Evolutionary conservation across 2,113 vertebrate genomes (phyloP).

Genomic region (Macquaria australasica): DNA sequence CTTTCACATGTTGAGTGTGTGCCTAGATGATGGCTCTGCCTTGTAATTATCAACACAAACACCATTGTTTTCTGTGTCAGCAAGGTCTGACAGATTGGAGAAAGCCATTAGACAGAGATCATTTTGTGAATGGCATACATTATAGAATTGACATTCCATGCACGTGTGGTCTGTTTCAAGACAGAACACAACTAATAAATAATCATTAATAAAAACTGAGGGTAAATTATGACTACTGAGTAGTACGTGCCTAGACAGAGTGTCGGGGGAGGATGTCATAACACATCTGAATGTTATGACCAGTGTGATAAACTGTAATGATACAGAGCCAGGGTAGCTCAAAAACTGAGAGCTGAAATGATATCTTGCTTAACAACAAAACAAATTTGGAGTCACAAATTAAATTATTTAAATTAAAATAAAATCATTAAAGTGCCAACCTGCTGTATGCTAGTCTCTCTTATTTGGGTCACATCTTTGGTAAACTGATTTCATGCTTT

Average conservation of each 20-base stretch:
- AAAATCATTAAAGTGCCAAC: not conserved
- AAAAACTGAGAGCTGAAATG: not conserved
- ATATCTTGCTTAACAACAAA: not conserved
- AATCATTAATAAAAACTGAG: conserved; percentile 43
- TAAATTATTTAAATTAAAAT: not conserved
- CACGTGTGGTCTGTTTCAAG: conserved; percentile 55
- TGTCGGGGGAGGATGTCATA: not conserved
- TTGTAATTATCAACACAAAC: conserved; percentile 47
- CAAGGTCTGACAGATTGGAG: not conserved
- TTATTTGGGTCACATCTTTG: not conserved
- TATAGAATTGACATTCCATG: conserved; percentile 19
- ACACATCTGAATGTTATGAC: conserved; percentile 11
- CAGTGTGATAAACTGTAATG: not conserved
- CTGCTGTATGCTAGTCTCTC: not conserved
- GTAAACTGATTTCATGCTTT: not conserved
- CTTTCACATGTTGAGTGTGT: conserved; percentile 7
- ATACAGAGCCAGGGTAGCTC: not conserved
- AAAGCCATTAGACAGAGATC: conserved; percentile 13
- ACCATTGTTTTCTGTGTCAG: not conserved
- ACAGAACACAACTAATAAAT: conserved; percentile 24
- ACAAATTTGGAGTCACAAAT: not conserved
- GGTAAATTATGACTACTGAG: conserved; percentile 41
- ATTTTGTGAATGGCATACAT: not conserved
- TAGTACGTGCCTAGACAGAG: conserved; percentile 36
- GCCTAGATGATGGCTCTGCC: conserved; percentile 1